phyloP scores from a whole-genome alignment of 2,797 vertebrate species.

The Thamnophis elegans region DNA sequence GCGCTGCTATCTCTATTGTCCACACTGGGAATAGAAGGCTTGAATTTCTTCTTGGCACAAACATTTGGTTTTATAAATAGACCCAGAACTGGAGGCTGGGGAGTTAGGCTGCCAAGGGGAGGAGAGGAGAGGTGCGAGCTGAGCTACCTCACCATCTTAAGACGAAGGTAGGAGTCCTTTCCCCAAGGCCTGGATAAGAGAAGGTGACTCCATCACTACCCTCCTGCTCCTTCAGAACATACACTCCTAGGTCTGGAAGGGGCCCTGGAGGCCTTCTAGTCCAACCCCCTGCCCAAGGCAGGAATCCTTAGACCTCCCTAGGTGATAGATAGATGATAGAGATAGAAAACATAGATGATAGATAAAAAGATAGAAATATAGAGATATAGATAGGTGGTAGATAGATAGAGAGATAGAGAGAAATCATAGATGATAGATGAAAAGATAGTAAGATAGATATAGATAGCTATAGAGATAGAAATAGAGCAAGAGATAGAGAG shows the following conservation, averaged over 20 bases:
- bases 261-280: not conserved
- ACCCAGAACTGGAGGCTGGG: not conserved
- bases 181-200: not conserved
- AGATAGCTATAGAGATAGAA: too few species aligned
- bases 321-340: too few species aligned
- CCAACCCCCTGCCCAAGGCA: not conserved
- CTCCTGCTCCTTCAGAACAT: not conserved
- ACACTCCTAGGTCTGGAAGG: not conserved
- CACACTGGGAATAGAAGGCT: not conserved
- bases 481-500: too few species aligned
- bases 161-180: not conserved
- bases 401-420: not conserved
- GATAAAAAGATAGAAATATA: not conserved
- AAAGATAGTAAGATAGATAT: too few species aligned
- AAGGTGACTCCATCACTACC: not conserved
- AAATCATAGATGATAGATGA: too few species aligned
- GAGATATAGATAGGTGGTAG: too few species aligned
- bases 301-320: not conserved
- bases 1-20: not conserved
- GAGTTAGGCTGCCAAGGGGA: not conserved
- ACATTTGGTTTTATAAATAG: not conserved
- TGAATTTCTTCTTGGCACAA: slow-evolving; percentile 12
- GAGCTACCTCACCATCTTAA: not conserved
- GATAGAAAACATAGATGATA: too few species aligned
- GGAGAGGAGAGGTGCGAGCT: not conserved